Base-by-base conservation (phyloP, 2,113 vertebrate species). In the Chaetura pelagica region DNA sequence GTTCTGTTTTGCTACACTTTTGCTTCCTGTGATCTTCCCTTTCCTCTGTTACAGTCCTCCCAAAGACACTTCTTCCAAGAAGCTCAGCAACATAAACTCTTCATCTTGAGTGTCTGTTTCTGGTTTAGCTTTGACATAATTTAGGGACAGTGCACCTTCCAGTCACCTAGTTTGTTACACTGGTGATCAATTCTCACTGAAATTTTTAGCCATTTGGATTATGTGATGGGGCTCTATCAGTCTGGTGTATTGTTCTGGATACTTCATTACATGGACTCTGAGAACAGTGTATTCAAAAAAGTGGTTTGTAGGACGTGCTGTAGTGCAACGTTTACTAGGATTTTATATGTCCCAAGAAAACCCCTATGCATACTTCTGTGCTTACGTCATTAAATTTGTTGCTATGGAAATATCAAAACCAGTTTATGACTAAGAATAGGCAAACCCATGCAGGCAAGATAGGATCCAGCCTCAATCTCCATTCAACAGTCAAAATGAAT, bases 301-400 rank as follows among this genome's bases (percentile, higher is more conserved):
- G 6, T 18, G 3, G 3, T 48, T 73, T 78, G 30, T 61, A 73
- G 51, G 46, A 3, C 5, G 13, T 42, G 40, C 14, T 77, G 21
- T 49, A n/a, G 20, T 29, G 38, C 32, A 94, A 44, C 7, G 3
- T 90, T 94, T 78, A 72, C 18, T 66, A 44, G 29, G 23, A 66
- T 76, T 92, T 81, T 81, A 32, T 73, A 74, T 54, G 30, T 32
- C 29, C 5, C 27, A 80, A 51, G 68, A 77, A 87, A 74, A 67
- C 30, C 80, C 27, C 52, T 85, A 23, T 68, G 48, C 55, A 77
- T 74, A 73, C 20, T 74, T 81, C 52, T 76, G 34, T 7, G 7
- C 35, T 44, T 69, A 61, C 73, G 30, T n/a, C 51, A 61, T 89
- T 19, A 90, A 95, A 59, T 93, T 67, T 76, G 61, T 95, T 96